Percentiles rank a stretch among this genome's conserved stretches.
Conservation (phyloP, 2,888 invertebrate species). For the Pterostichus madidus region DNA sequence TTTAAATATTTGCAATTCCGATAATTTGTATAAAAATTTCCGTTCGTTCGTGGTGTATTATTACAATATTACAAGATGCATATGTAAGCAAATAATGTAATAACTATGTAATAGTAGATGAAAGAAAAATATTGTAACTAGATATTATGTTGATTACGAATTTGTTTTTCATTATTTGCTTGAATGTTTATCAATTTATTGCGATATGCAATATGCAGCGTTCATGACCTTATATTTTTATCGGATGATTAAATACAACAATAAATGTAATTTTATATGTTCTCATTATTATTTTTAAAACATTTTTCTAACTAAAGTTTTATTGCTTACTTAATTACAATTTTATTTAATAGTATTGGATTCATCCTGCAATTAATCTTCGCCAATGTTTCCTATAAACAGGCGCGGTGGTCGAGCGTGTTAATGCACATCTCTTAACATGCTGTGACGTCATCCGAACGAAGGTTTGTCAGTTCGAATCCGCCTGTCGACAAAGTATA, state of each 20-base stretch:
- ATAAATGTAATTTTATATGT: too few species aligned
- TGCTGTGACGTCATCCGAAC: too few species aligned
- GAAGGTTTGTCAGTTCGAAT: too few species aligned
- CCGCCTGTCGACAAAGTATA: too few species aligned
- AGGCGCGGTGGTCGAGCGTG: too few species aligned
- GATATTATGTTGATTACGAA: background rate
- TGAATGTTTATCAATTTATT: conserved; percentile 19
- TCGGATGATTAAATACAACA: background rate
- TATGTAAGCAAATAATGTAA: background rate
- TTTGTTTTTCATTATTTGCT: background rate
- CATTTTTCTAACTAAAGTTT: too few species aligned
- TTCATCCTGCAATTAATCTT: too few species aligned
- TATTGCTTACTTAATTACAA: too few species aligned
- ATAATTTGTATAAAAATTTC: background rate
- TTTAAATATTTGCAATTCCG: background rate
- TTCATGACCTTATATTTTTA: conserved; percentile 19
- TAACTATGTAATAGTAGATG: background rate
- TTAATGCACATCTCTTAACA: too few species aligned
- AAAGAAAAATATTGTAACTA: conserved; percentile 4
- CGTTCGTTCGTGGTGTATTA: background rate
- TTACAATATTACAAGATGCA: background rate
- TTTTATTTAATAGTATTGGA: too few species aligned
- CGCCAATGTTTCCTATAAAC: too few species aligned
- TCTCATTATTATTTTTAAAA: too few species aligned
- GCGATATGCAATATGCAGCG: conserved; percentile 25